Conservation (phyloP, 2,888 invertebrate genomes). For the Venustoraphidia nigricollis region DNA sequence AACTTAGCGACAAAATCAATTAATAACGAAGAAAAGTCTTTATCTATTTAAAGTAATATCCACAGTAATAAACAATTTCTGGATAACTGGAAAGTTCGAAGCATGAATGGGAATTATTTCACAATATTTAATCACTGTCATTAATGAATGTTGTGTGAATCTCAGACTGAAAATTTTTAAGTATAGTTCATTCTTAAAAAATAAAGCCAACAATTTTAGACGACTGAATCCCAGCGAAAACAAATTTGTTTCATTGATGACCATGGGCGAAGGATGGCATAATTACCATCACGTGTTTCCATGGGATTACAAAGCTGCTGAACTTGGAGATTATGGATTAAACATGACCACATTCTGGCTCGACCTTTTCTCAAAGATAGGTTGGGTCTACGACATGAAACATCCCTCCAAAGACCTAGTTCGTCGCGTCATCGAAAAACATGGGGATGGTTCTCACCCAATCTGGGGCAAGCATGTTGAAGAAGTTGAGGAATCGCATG, state of each 20-base stretch:
- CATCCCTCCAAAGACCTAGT: constrained; percentile 40
- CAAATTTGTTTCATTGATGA: constrained; percentile 49
- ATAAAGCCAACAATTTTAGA: constrained; percentile 31
- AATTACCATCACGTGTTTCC: constrained; percentile 92
- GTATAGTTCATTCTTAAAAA: too few species aligned
- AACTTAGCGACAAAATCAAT: too few species aligned
- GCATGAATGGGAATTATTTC: too few species aligned
- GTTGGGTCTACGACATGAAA: constrained; percentile 67
- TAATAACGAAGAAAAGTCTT: too few species aligned
- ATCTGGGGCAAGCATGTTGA: constrained; percentile 21
- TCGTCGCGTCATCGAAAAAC: constrained; percentile 32
- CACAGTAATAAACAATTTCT: neutral
- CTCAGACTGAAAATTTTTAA: too few species aligned
- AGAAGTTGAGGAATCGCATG: too few species aligned
- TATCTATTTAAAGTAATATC: too few species aligned
- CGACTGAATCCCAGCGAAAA: constrained; percentile 69
- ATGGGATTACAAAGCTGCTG: constrained; percentile 85
- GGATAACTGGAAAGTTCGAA: neutral
- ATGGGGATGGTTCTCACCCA: constrained; percentile 42
- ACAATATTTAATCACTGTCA: too few species aligned
- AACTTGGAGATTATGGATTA: constrained; percentile 44
- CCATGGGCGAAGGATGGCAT: constrained; percentile 83
- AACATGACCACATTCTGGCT: constrained; percentile 56
- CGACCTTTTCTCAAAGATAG: constrained; percentile 48
- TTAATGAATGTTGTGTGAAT: too few species aligned